These are phyloP conservation scores for Helicoverpa armigera DNA, from an alignment of 1,140 invertebrate species.

Conservation along the genomic window DNA sequence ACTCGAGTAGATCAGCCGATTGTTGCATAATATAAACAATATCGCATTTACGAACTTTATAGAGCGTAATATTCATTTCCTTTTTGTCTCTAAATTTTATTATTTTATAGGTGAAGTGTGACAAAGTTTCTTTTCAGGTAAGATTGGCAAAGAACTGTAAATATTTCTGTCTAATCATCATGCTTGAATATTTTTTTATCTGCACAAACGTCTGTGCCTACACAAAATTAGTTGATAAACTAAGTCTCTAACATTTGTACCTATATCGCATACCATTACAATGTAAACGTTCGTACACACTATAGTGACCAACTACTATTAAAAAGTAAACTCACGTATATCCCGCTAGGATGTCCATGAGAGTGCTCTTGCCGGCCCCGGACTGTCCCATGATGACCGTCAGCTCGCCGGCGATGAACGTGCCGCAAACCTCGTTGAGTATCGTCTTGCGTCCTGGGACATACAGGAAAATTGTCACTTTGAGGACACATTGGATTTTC, in stretches of 20 bases:
- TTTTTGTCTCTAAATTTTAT: too few species aligned
- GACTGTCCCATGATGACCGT: constrained; percentile 94
- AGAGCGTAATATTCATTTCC: too few species aligned
- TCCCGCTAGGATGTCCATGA: constrained; percentile 89
- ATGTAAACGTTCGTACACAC: too few species aligned
- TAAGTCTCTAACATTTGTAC: too few species aligned
- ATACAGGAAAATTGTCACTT: constrained; percentile 39
- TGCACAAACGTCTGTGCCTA: too few species aligned
- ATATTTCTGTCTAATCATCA: too few species aligned
- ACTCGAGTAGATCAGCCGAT: background rate
- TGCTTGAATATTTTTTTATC: too few species aligned
- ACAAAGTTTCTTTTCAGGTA: too few species aligned
- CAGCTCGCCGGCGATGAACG: constrained; percentile 88
- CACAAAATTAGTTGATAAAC: too few species aligned
- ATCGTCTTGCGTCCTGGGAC: constrained; percentile 87
- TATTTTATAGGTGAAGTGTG: too few species aligned
- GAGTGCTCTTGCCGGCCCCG: constrained; percentile 94
- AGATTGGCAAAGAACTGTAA: too few species aligned
- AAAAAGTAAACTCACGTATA: constrained; percentile 81
- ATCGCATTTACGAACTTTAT: background rate
- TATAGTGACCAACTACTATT: background rate
- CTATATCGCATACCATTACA: too few species aligned
- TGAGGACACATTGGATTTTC: background rate
- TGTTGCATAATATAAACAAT: background rate
- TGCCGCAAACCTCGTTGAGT: constrained; percentile 87